Evolutionary conservation across 2,797 vertebrate genomes (phyloP), one percentile per base, ranked within the genome.

Genomic region (Rhynchotus rufescens): DNA sequence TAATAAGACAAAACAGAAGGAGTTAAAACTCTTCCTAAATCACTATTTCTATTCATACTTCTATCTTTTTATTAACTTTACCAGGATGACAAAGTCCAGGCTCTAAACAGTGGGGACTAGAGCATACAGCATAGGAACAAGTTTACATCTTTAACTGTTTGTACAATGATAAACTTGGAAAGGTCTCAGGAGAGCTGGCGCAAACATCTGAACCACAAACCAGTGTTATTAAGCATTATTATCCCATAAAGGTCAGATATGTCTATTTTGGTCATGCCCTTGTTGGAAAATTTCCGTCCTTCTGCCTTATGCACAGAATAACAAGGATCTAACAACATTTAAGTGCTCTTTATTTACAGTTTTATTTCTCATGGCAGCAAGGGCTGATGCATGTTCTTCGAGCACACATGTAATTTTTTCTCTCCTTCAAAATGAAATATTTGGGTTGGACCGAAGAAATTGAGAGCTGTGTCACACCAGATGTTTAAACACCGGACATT

Each of bases 1-100:
- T 94, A 78, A 79, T 61, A 91, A 84, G 69, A 62, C 1, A 1
- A 28, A 95, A 68, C 32, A 89, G 61, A 95, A 94, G 61, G 47
- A 79, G 64, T 45, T 4, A 86, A 96, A 94, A 79, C 56, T 93
- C 75, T 57, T 60, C 49, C 66, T 74, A 76, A 82, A 88, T 92
- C 42, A 90, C 21, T 93, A 79, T 89, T 96, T 88, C 93, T 92
- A 72, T 66, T 95, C 56, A 34, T 68, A 40, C 25, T 79, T 68
- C 51, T 94, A 26, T 90, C 77, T 40, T 86, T 88, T 89, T 47
- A 82, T 26, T 54, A 9, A 28, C 25, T 85, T 91, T 76, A 59
- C 26, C 40, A 77, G 44, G 71, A 45, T 89, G 82, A 90, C 75
- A 83, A 95, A 85, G 40, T 72, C 83, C 80, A 79, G 76, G 12